Evolutionary conservation across 2,797 vertebrate species (phyloP), one percentile per base, ranked within the genome.

Genomic region (Pelochelys cantorii): DNA sequence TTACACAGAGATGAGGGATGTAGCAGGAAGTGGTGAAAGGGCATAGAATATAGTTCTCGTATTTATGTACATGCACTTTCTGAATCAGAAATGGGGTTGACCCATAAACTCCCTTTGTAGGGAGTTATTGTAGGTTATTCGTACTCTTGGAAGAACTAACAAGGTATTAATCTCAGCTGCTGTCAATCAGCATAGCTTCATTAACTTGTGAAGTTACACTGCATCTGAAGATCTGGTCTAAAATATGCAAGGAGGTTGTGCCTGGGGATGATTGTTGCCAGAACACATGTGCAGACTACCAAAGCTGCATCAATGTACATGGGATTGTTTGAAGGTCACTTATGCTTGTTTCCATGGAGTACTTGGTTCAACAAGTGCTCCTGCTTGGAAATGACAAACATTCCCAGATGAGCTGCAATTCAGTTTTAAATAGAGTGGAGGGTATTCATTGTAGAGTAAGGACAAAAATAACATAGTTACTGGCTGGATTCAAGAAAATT

Each of bases 361-460:
- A 9, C 11, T 86, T 82, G 48, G 68, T 92, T 23, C 85, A 79
- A 85, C 48, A 57, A 20, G 27, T 79, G 31, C 8, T 81, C 1
- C 55, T 91, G 18, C 52, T 92, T 53, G 37, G 9, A 15, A 56
- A 25, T 23, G n/a, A 79, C 87, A 22, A 54, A 1, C 11, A 48
- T 53, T 59, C 57, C 37, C 56, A 93, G 13, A 68, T 57, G 34
- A 90, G 48, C 2, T 68, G 52, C 10, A 56, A 27, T 68, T 65
- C 14, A 86, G 5, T 23, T 55, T n/a, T 85, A 81, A 79, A 77
- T 4, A 34, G 52, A 81, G 71, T 7, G 34, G 0, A 1, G 11
- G 52, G 56, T 78, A 89, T 82, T 87, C 37, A 13, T 53, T 71
- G 7, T 59, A 23, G 3, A 55, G 56, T 90, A 25, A 90, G 84